Conservation (phyloP, 2,888 invertebrate species). For the Synergus umbraculus region DNA sequence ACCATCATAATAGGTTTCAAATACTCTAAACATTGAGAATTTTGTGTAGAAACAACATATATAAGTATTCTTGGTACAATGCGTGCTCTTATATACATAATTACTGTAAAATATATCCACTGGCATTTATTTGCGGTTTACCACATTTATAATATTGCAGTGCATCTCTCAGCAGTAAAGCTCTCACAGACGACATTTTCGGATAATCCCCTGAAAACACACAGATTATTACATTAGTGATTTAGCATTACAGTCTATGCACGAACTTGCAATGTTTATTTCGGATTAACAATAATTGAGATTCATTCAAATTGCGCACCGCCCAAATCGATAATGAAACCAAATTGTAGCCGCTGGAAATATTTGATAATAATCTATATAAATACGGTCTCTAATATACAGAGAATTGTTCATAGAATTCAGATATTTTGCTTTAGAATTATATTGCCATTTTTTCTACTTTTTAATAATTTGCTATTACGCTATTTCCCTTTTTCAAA, state of each 20-base stretch:
- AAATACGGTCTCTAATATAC: not conserved
- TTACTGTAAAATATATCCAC: slow-evolving; percentile 9
- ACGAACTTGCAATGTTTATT: slow-evolving; percentile 36
- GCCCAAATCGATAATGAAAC: slow-evolving; percentile 14
- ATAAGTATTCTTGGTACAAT: not conserved
- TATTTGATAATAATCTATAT: not conserved
- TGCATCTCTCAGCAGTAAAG: slow-evolving; percentile 19
- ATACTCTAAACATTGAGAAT: no score
- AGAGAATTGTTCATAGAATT: not conserved
- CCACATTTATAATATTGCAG: slow-evolving; percentile 30
- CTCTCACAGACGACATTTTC: slow-evolving; percentile 36
- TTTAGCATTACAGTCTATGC: slow-evolving; percentile 33
- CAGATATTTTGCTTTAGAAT: not conserved
- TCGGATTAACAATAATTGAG: slow-evolving; percentile 39
- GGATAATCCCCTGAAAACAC: slow-evolving; percentile 27
- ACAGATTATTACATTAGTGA: slow-evolving; percentile 28
- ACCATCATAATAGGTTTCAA: no score
- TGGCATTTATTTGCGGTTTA: slow-evolving; percentile 28
- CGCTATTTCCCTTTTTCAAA: no score
- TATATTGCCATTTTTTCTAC: no score
- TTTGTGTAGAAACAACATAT: not conserved
- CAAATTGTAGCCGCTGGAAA: not conserved
- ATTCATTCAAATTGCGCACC: slow-evolving; percentile 27
- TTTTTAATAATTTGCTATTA: no score
- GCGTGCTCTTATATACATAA: not conserved